Conservation (phyloP, 2,888 invertebrate species). For the Eumerus sabulonum region DNA sequence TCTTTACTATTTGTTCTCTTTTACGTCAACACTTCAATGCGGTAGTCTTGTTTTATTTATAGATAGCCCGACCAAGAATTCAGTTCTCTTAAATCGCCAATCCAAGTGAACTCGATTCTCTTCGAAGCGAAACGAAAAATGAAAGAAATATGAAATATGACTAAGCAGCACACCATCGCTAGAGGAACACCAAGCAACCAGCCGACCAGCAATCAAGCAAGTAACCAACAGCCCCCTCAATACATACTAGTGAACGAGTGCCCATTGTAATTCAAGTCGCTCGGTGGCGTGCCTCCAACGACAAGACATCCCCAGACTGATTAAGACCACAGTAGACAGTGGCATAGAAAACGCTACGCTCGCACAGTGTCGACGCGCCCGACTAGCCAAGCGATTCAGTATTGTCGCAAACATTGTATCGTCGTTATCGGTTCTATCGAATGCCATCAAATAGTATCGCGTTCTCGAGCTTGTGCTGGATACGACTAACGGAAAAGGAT, state of each 20-base stretch:
- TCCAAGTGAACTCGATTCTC: neutral
- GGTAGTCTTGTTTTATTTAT: neutral
- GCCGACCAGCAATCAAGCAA: neutral
- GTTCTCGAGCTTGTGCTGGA: slow-evolving; percentile 17
- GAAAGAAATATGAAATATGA: slow-evolving; percentile 20
- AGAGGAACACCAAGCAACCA: slow-evolving; percentile 14
- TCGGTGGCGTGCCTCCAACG: slow-evolving; percentile 8
- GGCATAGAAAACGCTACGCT: slow-evolving; percentile 23
- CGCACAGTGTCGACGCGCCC: slow-evolving; percentile 7
- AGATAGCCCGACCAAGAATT: neutral
- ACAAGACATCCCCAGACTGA: slow-evolving; percentile 43
- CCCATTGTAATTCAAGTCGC: slow-evolving; percentile 1
- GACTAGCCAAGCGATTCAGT: slow-evolving; percentile 57
- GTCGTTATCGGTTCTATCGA: slow-evolving; percentile 60
- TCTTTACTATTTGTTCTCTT: too few relatives aligned
- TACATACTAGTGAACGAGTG: neutral
- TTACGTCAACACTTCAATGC: too few relatives aligned
- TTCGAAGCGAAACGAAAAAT: slow-evolving; percentile 17
- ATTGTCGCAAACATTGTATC: slow-evolving; percentile 60
- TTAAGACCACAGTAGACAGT: slow-evolving; percentile 28
- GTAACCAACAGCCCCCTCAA: too few relatives aligned
- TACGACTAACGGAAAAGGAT: slow-evolving; percentile 35
- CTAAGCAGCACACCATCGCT: neutral
- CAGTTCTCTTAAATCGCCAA: slow-evolving; percentile 11
- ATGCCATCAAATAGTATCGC: slow-evolving; percentile 25